These are phyloP conservation scores for Mormoops blainvillei DNA, from an alignment of 2,113 vertebrate species.

Conservation along the genomic window DNA sequence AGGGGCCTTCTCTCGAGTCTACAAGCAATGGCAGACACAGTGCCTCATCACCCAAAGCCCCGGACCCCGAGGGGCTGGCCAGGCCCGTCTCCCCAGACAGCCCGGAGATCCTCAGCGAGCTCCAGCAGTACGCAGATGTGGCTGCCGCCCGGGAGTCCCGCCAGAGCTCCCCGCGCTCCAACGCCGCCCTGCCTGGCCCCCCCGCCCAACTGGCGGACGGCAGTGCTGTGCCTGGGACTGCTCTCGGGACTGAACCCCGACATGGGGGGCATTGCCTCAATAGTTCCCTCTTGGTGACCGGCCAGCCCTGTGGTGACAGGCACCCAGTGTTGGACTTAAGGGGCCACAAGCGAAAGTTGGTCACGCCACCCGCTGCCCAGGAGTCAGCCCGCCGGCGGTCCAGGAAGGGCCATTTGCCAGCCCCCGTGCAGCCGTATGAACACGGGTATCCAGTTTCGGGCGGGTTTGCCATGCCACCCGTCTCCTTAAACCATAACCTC, in stretches of 20 bases:
- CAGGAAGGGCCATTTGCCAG: conserved; percentile 83
- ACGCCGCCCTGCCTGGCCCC: conserved; percentile 56
- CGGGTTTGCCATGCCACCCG: conserved; percentile 88
- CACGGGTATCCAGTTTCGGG: conserved; percentile 87
- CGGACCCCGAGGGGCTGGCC: conserved; percentile 82
- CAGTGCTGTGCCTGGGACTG: conserved; percentile 51
- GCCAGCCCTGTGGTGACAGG: conserved; percentile 74
- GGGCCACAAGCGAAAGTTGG: conserved; percentile 88
- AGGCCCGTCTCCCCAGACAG: conserved; percentile 89
- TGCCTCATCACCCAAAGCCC: conserved; percentile 89
- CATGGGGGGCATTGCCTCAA: conserved; percentile 79
- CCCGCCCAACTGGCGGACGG: conserved; percentile 67
- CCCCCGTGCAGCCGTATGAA: conserved; percentile 81
- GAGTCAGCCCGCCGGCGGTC: conserved; percentile 82
- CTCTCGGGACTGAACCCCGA: conserved; percentile 78
- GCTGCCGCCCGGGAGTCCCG: conserved; percentile 78
- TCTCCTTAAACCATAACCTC: conserved; percentile 92
- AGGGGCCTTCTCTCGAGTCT: conserved; percentile 82
- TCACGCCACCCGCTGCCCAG: conserved; percentile 79
- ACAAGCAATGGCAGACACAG: conserved; percentile 90
- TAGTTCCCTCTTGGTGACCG: conserved; percentile 75
- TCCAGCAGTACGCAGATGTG: conserved; percentile 89
- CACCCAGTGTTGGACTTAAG: conserved; percentile 84
- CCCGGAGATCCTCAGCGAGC: conserved; percentile 91
- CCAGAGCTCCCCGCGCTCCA: conserved; percentile 78